phyloP scores from a whole-genome alignment of 2,888 invertebrate species.

The Erebia palarica region DNA sequence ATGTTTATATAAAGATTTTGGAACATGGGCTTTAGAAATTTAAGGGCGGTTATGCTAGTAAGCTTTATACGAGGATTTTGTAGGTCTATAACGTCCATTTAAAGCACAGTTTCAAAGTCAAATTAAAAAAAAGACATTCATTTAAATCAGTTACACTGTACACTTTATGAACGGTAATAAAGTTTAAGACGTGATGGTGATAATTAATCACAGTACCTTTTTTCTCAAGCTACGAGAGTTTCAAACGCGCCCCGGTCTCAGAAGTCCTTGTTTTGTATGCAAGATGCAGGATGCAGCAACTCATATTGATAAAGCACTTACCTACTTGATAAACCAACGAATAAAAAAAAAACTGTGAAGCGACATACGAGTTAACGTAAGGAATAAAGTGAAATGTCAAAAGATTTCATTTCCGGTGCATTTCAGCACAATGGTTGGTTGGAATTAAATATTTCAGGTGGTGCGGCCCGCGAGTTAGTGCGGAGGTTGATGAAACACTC shows the following conservation, averaged over 20 bases:
- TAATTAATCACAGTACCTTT: neutral
- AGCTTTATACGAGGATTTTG: too few species aligned
- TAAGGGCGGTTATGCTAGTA: too few species aligned
- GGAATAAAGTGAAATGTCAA: constrained; percentile 48
- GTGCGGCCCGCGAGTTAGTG: constrained; percentile 65
- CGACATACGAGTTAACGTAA: constrained; percentile 32
- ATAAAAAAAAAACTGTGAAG: constrained; percentile 28
- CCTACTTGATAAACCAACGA: neutral
- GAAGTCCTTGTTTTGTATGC: neutral
- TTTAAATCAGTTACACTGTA: too few species aligned
- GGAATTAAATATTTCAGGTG: constrained; percentile 77
- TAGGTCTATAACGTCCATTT: too few species aligned
- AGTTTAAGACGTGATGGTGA: neutral
- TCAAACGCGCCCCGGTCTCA: too few species aligned
- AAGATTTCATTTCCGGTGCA: constrained; percentile 69
- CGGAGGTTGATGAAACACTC: constrained; percentile 73
- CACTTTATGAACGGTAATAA: too few species aligned
- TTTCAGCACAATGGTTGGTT: constrained; percentile 62
- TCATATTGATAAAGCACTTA: neutral
- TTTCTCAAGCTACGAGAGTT: too few species aligned
- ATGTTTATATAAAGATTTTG: too few species aligned
- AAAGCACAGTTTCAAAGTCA: too few species aligned
- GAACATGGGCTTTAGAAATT: too few species aligned
- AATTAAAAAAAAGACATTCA: too few species aligned
- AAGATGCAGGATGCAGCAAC: neutral